phyloP scores from a whole-genome alignment of 2,797 vertebrate genomes.

The Xenentodon cancila region DNA sequence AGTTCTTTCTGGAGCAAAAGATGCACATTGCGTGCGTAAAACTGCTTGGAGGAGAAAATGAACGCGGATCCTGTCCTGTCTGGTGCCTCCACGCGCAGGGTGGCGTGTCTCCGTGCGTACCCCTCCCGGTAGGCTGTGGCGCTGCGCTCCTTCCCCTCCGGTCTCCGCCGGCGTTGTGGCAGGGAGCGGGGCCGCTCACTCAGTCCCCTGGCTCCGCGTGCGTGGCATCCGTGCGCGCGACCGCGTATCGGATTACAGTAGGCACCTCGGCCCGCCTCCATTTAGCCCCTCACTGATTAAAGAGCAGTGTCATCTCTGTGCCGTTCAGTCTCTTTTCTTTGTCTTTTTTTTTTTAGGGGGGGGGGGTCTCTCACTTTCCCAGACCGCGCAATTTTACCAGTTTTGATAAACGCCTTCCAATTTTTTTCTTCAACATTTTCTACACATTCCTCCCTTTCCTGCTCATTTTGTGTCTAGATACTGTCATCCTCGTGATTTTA shows the following conservation, averaged over 20 bases:
- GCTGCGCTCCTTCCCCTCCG: conserved; percentile 56
- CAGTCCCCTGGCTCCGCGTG: conserved; percentile 50
- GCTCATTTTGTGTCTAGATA: neutral
- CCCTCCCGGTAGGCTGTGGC: conserved; percentile 31
- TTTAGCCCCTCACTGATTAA: conserved; percentile 72
- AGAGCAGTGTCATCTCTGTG: conserved; percentile 59
- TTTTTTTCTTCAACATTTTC: neutral
- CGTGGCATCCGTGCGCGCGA: conserved; percentile 43
- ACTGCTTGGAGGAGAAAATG: conserved; percentile 5
- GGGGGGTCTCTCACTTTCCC: conserved; percentile 25
- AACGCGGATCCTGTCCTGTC: conserved; percentile 37
- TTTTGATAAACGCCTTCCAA: neutral
- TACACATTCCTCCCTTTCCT: too few relatives aligned
- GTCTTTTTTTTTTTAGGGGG: neutral
- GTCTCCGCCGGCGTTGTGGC: conserved; percentile 66
- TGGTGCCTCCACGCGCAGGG: neutral
- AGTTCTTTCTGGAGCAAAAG: conserved; percentile 31
- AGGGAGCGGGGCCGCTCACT: conserved; percentile 53
- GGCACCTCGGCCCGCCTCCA: conserved; percentile 76
- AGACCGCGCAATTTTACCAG: neutral
- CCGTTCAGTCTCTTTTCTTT: conserved; percentile 17
- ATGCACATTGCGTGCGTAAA: conserved; percentile 65
- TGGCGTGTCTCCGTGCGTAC: conserved; percentile 6
- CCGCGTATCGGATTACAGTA: conserved; percentile 77
- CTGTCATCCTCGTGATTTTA: too few relatives aligned